These are phyloP conservation scores for Clamator glandarius DNA, from an alignment of 2,797 vertebrate species.

Conservation along the genomic window DNA sequence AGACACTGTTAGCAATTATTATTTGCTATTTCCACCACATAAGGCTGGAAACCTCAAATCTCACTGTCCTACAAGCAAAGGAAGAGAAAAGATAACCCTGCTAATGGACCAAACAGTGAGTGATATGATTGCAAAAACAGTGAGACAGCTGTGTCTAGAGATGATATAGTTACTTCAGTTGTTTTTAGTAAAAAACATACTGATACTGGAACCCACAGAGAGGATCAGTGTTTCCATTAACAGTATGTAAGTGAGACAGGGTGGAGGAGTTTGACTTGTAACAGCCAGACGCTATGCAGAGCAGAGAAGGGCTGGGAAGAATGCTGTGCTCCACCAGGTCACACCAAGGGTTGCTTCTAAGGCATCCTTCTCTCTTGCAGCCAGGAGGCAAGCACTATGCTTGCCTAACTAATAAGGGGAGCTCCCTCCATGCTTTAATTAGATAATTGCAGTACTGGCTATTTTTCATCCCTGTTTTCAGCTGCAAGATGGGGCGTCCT, in stretches of 20 bases:
- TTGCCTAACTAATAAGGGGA: not conserved
- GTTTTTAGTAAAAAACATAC: not conserved
- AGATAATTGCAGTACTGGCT: not conserved
- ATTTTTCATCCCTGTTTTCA: not conserved
- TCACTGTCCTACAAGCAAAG: not conserved
- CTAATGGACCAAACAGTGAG: not conserved
- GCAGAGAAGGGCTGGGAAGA: not conserved
- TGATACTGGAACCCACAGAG: not conserved
- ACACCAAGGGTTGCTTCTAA: not conserved
- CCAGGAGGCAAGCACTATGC: not conserved
- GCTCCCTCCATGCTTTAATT: not conserved
- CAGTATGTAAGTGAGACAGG: not conserved
- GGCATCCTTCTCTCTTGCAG: not conserved
- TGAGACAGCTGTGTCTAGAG: not conserved
- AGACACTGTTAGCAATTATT: not conserved
- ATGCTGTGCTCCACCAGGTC: not conserved
- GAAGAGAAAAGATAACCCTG: not conserved
- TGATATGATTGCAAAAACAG: not conserved
- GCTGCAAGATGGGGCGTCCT: not conserved
- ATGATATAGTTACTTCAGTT: not conserved
- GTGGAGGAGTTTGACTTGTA: not conserved
- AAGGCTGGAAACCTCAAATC: not conserved
- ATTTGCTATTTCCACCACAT: not conserved
- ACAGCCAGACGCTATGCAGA: not conserved
- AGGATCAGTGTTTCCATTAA: too few species aligned